These are phyloP conservation scores for Galerucella nymphaeae DNA, from an alignment of 2,888 invertebrate genomes.

Conservation along the genomic window DNA sequence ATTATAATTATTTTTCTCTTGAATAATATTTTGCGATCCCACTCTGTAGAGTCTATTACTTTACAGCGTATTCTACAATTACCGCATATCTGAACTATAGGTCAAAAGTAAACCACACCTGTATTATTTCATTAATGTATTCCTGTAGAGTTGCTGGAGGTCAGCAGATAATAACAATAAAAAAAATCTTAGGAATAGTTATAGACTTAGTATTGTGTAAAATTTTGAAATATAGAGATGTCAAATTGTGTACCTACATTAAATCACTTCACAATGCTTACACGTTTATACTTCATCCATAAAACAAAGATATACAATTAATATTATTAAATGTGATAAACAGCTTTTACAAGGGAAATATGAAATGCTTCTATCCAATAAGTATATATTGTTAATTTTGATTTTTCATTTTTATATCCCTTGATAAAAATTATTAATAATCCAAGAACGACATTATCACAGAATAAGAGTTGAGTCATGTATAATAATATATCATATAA, in stretches of 20 bases:
- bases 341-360: not conserved
- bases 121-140: slow-evolving; percentile 45
- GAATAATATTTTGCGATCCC: not conserved
- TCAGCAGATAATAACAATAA: slow-evolving; percentile 37
- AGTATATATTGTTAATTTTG: no score
- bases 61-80: slow-evolving; percentile 31
- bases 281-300: slow-evolving; percentile 7
- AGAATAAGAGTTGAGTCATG: no score
- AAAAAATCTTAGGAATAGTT: slow-evolving; percentile 24
- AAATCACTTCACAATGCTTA: slow-evolving; percentile 7
- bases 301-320: slow-evolving; percentile 7
- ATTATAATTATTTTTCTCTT: not conserved
- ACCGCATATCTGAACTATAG: slow-evolving; percentile 44
- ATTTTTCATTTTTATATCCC: no score
- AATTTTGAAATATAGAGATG: slow-evolving; percentile 32
- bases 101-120: slow-evolving; percentile 47
- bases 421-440: no score
- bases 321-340: not conserved
- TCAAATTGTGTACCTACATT: slow-evolving; percentile 14
- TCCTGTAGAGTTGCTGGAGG: slow-evolving; percentile 39
- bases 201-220: slow-evolving; percentile 19
- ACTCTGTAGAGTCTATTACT: slow-evolving; percentile 18
- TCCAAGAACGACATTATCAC: no score
- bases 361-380: no score
- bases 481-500: no score